Base-by-base conservation (phyloP, 2,888 invertebrate species). In the Cepaea hortensis region DNA sequence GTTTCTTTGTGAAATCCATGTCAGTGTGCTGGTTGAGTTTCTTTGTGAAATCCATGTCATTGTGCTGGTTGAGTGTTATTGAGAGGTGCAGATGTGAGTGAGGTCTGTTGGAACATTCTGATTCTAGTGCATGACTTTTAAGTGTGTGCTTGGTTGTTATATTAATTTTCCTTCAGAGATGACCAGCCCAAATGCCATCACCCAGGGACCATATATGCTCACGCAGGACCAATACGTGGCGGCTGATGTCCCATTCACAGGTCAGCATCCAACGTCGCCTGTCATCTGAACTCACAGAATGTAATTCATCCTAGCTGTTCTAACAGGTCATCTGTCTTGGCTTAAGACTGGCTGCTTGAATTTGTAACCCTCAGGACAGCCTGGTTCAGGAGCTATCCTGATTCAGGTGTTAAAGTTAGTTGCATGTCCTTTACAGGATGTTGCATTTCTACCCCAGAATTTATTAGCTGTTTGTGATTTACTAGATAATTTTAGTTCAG, bases 221-320 rank as follows among this genome's bases (percentile, higher is more conserved):
- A 87, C 98, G 84, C 96, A 96, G 94, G 97, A 97, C 91, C 98
- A 97, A 61, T 98, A 98, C 95, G 90, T 93, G 62, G 97, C 97
- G 93, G 88, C 88, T 77, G 96, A 96, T 92, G 96, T 97, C 87
- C 96, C 98, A 93, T 96, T 97, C 93, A 96, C 97, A 93, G 96
- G 95, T 94, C 91, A 93, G 92, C 87, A 85, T 82, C 65, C 61
- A 77, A 46, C 65, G 55, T 20, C 55, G 61, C 75, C 55, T 72
- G n/a, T 55, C 48, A 50, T 68, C 20, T 55, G 76, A 23, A 72
- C 72, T 23, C 23, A 72, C n/a, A n/a, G n/a, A 23, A 72, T 72
- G 7, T 72, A 3, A 68, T n/a, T n/a, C n/a, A 20, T 23, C 23
- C 7, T 11, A 23, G 72, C 11, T 72, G 11, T 23, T 6, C 68